Percentiles rank a stretch among this genome's conserved stretches.
phyloP scores from a whole-genome alignment of 2,113 vertebrate species.

The Apteryx owenii region DNA sequence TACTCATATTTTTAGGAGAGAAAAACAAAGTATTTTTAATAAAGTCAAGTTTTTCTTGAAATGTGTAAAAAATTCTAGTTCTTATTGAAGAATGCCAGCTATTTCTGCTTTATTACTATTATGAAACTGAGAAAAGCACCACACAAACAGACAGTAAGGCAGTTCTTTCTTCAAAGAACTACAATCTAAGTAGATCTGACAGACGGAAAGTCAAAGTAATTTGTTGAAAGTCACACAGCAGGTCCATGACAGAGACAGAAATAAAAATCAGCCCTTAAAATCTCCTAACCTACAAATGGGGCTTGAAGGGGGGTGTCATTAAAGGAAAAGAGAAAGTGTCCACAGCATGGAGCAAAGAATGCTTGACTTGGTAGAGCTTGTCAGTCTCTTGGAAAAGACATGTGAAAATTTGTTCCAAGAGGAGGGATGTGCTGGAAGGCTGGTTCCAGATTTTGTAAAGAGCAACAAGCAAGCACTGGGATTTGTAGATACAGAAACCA shows the following conservation, averaged over 20 bases:
- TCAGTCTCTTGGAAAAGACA: slow-evolving; percentile 38
- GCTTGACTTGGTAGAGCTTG: slow-evolving; percentile 10
- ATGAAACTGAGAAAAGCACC: background rate
- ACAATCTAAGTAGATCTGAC: background rate
- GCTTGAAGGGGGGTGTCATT: background rate
- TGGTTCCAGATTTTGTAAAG: slow-evolving; percentile 17
- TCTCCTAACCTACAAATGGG: slow-evolving; percentile 26
- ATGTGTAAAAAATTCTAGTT: background rate
- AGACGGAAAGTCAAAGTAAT: background rate
- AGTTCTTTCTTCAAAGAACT: slow-evolving; percentile 14
- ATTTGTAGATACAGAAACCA: slow-evolving; percentile 16
- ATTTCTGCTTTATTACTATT: background rate
- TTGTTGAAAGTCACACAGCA: slow-evolving; percentile 25
- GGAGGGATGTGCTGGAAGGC: slow-evolving; percentile 17
- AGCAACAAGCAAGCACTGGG: slow-evolving; percentile 12
- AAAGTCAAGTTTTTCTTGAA: background rate
- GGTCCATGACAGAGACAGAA: background rate
- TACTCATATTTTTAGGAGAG: background rate
- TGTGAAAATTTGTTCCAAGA: slow-evolving; percentile 6
- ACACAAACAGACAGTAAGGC: background rate
- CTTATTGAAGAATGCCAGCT: background rate
- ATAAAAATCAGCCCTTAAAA: slow-evolving; percentile 21
- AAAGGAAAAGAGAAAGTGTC: background rate
- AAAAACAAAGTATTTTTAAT: background rate
- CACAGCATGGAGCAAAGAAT: background rate